phyloP scores from a whole-genome alignment of 2,797 vertebrate genomes.

The Gallinago stenura region DNA sequence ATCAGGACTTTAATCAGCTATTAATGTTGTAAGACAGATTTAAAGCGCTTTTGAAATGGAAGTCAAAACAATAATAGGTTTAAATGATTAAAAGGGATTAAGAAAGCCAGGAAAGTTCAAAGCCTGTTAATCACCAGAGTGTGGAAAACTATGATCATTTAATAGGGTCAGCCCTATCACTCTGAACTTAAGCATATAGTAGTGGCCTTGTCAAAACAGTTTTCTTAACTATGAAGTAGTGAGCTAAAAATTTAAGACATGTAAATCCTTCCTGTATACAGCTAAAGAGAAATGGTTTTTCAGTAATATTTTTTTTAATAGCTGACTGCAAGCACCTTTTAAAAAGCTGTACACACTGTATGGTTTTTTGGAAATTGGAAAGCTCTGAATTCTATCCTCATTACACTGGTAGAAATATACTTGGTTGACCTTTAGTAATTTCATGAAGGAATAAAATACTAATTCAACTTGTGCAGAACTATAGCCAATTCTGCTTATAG shows the following conservation, averaged over 20 bases:
- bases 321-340: neutral
- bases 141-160: neutral
- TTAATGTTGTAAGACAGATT: slow-evolving; percentile 66
- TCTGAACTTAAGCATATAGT: neutral
- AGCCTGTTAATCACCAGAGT: slow-evolving; percentile 60
- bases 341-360: neutral
- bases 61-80: slow-evolving; percentile 78
- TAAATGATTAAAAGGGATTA: slow-evolving; percentile 77
- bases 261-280: neutral
- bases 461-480: neutral
- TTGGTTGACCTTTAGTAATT: neutral
- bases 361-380: fast-evolving
- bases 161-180: slow-evolving; percentile 39
- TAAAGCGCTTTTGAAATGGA: slow-evolving; percentile 69
- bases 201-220: neutral
- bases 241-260: neutral
- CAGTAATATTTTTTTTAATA: neutral
- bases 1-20: slow-evolving; percentile 62
- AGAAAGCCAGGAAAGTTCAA: slow-evolving; percentile 65
- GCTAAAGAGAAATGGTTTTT: neutral
- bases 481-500: neutral
- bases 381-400: neutral
- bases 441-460: neutral
- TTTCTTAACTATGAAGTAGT: neutral
- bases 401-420: neutral